A percentile compares a stretch with the other conserved stretches of the same genome.
Conservation (phyloP, 2,797 vertebrate genomes). For the Alcedo atthis region DNA sequence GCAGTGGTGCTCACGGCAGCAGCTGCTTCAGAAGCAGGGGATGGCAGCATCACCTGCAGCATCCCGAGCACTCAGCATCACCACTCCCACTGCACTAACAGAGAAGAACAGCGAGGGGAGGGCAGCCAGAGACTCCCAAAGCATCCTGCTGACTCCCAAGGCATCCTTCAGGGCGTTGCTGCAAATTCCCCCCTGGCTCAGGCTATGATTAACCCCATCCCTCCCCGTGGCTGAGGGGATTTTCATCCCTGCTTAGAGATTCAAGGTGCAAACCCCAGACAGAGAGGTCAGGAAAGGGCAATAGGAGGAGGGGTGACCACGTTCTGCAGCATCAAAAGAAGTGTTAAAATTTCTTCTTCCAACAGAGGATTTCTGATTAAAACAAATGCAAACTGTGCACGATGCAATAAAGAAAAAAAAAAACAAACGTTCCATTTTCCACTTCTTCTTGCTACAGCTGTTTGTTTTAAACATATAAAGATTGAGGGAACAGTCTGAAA, state of each 20-base stretch:
- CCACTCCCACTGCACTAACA: neutral
- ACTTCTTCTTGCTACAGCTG: constrained; percentile 31
- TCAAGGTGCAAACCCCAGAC: neutral
- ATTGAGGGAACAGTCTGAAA: constrained; percentile 55
- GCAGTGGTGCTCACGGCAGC: neutral
- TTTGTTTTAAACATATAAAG: constrained; percentile 68
- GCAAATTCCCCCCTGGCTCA: neutral
- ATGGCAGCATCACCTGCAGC: neutral
- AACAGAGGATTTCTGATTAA: constrained; percentile 29
- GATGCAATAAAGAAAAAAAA: neutral
- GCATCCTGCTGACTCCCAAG: neutral
- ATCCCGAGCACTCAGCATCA: too few relatives aligned
- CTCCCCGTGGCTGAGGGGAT: neutral
- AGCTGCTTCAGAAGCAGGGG: neutral
- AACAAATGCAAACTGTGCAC: constrained; percentile 11
- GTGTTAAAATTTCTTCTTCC: constrained; percentile 24
- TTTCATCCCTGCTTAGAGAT: neutral
- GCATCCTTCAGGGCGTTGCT: neutral
- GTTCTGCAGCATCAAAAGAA: neutral
- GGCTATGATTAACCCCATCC: neutral
- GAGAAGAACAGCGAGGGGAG: neutral
- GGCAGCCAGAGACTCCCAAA: neutral
- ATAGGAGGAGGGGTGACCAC: neutral
- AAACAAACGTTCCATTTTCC: constrained; percentile 56
- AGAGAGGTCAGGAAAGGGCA: neutral